Evolutionary conservation across 2,113 vertebrate genomes (phyloP), one percentile per base, ranked within the genome.

Genomic region (Hepsetus odoe): DNA sequence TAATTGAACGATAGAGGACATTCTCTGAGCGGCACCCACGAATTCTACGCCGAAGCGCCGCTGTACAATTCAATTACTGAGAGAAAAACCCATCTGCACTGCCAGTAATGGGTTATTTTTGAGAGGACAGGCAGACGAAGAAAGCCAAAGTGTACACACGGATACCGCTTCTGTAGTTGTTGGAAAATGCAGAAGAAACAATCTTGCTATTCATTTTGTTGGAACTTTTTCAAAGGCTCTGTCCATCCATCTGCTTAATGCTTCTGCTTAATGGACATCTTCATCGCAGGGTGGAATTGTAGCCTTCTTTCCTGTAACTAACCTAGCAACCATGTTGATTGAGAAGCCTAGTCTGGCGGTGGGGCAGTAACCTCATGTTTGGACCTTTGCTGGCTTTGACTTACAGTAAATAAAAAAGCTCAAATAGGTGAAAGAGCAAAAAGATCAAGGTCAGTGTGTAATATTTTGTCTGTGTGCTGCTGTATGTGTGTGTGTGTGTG

Each of bases 351-450:
- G 20, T n/a, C 26, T 18, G 30, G 12, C 35, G 58, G 55, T 58
- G 65, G 65, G 53, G 24, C 49, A 32, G 61, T 66, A 46, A 58
- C 35, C 62, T 76, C 26, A 76, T 67, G 28, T 62, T 32, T 22
- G 22, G 11, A 12, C 14, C 28, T 28, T 26, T 72, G 61, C 35
- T 83, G 69, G 72, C 18, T 74, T 62, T 11, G 20, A 11, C 40
- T 74, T 16, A 20, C 56, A 10, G 11, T 16, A 61, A n/a, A 74
- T 49, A 64, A 16, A 42, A 32, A 61, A 22, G 58, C 42, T 2
- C 10, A 56, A 53, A 26, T 82, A 58, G 81, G 65, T 76, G 49
- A 61, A 30, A 76, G 66, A 16, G 49, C 74, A 58, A 81, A 82
- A 86, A 80, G 40, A 30, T 10, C 72, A 64, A 76, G 11, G 0